Percentiles rank a stretch among this genome's conserved stretches.
phyloP scores from a whole-genome alignment of 2,797 vertebrate genomes.

The Tamandua tetradactyla region DNA sequence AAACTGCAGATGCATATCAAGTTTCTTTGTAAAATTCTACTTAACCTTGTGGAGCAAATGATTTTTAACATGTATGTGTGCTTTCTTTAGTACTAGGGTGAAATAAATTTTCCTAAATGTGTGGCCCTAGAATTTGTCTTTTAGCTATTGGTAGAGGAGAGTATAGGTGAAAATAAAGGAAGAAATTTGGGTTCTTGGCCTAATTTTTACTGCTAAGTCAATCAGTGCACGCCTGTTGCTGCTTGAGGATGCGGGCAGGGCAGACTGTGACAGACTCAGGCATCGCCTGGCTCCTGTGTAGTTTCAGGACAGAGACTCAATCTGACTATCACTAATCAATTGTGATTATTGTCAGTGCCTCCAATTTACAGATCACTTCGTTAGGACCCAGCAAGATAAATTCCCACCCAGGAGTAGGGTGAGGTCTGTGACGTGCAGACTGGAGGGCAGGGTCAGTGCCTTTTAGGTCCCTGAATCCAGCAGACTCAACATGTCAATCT shows the following conservation, averaged over 20 bases:
- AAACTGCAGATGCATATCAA: background rate
- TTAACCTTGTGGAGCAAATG: background rate
- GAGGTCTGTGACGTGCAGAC: background rate
- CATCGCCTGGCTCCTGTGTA: too few species aligned
- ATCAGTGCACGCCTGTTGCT: background rate
- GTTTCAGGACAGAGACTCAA: background rate
- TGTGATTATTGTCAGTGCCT: background rate
- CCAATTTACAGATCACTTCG: background rate
- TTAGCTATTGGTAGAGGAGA: background rate
- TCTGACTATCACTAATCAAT: background rate
- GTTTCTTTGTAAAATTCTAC: background rate
- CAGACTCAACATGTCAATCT: background rate
- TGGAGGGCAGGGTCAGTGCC: background rate
- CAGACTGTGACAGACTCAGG: too few species aligned
- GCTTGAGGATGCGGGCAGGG: background rate
- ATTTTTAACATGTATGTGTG: conserved; percentile 37
- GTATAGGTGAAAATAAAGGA: background rate
- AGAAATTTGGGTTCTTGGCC: background rate
- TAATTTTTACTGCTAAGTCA: background rate
- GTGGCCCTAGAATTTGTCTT: background rate
- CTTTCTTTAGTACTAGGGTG: conserved; percentile 36
- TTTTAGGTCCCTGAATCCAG: background rate
- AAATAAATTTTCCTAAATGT: background rate
- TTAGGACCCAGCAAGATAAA: background rate
- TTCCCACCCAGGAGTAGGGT: background rate